Evolutionary conservation across 2,888 invertebrate genomes (phyloP).

Genomic region (Nebria brevicollis): DNA sequence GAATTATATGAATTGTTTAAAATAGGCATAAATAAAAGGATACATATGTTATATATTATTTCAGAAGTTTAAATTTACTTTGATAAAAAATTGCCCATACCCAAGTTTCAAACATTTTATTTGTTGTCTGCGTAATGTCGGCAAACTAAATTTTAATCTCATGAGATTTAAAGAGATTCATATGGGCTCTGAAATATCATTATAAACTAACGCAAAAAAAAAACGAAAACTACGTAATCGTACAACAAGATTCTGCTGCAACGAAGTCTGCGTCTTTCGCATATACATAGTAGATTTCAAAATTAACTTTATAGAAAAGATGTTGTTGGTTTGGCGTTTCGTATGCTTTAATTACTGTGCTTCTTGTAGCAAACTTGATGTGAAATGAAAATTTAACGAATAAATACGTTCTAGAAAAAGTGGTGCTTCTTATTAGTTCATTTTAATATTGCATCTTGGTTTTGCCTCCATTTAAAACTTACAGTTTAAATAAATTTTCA

Average conservation of each 20-base stretch:
- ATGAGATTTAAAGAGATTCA: background rate
- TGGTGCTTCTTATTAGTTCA: background rate
- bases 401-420: background rate
- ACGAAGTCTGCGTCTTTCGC: conserved; percentile 19
- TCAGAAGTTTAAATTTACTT: no score
- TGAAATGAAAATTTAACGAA: conserved; percentile 19
- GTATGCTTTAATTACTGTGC: conserved; percentile 40
- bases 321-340: conserved; percentile 31
- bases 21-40: no score
- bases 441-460: no score
- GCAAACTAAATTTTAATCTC: background rate
- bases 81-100: no score
- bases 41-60: no score
- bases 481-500: no score
- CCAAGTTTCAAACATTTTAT: background rate
- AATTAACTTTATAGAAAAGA: conserved; percentile 39
- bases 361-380: conserved; percentile 27
- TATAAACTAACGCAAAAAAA: background rate
- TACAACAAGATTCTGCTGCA: background rate
- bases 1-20: no score
- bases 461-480: no score
- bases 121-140: background rate
- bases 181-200: background rate
- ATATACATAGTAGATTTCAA: conserved; percentile 26
- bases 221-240: conserved; percentile 3